Evolutionary conservation across 2,888 invertebrate genomes (phyloP).

Genomic region (Nomada fucata): DNA sequence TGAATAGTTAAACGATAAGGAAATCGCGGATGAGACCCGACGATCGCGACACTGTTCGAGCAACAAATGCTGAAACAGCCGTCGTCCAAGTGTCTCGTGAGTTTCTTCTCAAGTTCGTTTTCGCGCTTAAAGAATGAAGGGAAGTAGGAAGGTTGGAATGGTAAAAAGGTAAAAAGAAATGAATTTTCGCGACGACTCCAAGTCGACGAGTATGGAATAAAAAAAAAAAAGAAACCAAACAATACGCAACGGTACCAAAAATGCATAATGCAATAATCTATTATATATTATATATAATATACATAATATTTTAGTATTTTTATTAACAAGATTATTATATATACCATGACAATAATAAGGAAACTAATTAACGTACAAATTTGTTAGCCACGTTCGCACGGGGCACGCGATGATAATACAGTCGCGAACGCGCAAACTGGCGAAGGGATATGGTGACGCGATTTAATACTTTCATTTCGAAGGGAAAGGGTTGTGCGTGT

Average conservation of each 20-base stretch:
- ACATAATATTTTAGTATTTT: slow-evolving; percentile 84
- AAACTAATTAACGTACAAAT: slow-evolving; percentile 84
- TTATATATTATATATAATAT: slow-evolving; percentile 81
- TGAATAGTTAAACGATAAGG: background rate
- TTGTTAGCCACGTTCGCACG: slow-evolving; percentile 82
- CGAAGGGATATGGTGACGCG: slow-evolving; percentile 50
- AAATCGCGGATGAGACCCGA: slow-evolving; percentile 10
- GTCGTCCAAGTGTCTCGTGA: slow-evolving; percentile 39
- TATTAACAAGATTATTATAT: slow-evolving; percentile 83
- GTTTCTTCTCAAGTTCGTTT: slow-evolving; percentile 37
- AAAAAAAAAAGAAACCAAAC: slow-evolving; percentile 61
- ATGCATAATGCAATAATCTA: slow-evolving; percentile 85
- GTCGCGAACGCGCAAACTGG: slow-evolving; percentile 57
- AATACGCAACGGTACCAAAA: slow-evolving; percentile 83
- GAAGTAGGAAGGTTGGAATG: slow-evolving; percentile 1
- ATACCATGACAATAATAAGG: slow-evolving; percentile 83
- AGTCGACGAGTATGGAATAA: slow-evolving; percentile 52
- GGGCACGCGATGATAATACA: slow-evolving; percentile 69
- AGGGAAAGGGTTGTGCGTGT: background rate
- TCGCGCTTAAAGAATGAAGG: slow-evolving; percentile 12
- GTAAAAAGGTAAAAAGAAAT: slow-evolving; percentile 9
- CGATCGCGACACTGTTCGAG: slow-evolving; percentile 19
- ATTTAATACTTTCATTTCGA: slow-evolving; percentile 25
- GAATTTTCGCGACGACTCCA: slow-evolving; percentile 26
- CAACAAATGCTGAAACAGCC: background rate